Conservation (phyloP, 1,140 invertebrate species). For the Steinernema khuongi region DNA sequence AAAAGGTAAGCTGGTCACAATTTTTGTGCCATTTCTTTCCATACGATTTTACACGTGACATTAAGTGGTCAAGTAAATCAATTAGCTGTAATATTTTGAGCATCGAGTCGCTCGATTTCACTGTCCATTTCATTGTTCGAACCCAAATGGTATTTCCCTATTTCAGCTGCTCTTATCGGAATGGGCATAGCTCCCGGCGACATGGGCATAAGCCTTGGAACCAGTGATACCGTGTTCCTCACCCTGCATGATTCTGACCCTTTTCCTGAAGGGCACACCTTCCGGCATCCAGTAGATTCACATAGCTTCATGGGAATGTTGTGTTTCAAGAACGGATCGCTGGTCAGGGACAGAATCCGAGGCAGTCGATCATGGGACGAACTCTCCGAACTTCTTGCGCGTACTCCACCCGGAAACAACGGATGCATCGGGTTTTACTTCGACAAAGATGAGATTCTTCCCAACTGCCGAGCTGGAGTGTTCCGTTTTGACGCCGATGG, state of each 20-base stretch:
- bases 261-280: slow-evolving; percentile 25
- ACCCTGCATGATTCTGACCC: slow-evolving; percentile 9
- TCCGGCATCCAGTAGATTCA: slow-evolving; percentile 19
- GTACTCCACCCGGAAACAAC: slow-evolving; percentile 31
- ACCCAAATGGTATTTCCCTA: slow-evolving; percentile 2
- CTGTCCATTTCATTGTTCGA: background rate
- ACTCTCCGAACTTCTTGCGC: slow-evolving; percentile 13
- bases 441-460: slow-evolving; percentile 35
- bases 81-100: too few species aligned
- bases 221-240: slow-evolving; percentile 37
- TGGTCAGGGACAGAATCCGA: slow-evolving; percentile 36
- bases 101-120: background rate
- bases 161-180: slow-evolving; percentile 66
- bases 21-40: too few species aligned
- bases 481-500: slow-evolving; percentile 62
- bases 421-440: slow-evolving; percentile 37
- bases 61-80: too few species aligned
- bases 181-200: slow-evolving; percentile 75
- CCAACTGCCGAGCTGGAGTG: slow-evolving; percentile 57
- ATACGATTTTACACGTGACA: too few species aligned
- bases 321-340: slow-evolving; percentile 41
- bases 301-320: slow-evolving; percentile 31
- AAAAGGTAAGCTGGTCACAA: too few species aligned
- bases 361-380: slow-evolving; percentile 23
- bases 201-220: slow-evolving; percentile 69